phyloP scores from a whole-genome alignment of 2,797 vertebrate genomes.

The Microcaecilia unicolor region DNA sequence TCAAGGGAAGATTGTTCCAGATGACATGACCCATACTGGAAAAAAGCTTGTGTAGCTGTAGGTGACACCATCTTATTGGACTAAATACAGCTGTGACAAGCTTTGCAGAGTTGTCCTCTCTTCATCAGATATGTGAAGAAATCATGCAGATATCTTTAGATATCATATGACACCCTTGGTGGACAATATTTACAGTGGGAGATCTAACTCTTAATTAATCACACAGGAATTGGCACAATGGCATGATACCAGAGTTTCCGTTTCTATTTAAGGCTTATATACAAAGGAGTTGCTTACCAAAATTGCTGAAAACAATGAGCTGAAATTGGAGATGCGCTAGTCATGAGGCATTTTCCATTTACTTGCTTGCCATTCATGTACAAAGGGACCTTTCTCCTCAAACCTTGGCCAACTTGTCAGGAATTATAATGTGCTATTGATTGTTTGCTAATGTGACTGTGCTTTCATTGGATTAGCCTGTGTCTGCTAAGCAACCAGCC shows the following conservation, averaged over 20 bases:
- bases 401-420: not conserved
- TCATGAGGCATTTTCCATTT: not conserved
- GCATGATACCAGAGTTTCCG: not conserved
- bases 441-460: constrained; percentile 9
- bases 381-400: constrained; percentile 11
- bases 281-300: not conserved
- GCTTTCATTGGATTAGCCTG: not conserved
- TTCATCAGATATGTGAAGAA: too few relatives aligned
- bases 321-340: constrained; percentile 17
- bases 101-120: too few relatives aligned
- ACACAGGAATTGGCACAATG: not conserved
- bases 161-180: too few relatives aligned
- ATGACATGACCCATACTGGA: too few relatives aligned
- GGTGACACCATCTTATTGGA: too few relatives aligned
- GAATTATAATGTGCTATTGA: not conserved
- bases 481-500: not conserved
- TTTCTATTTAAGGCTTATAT: not conserved
- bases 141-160: too few relatives aligned
- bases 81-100: too few relatives aligned
- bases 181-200: not conserved
- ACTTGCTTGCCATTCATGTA: constrained; percentile 2
- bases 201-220: not conserved
- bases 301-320: constrained; percentile 6
- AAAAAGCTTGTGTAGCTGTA: too few relatives aligned
- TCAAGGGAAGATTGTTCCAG: too few relatives aligned